These are phyloP conservation scores for Papilio gigon DNA, from an alignment of 2,888 invertebrate genomes.

Conservation along the genomic window DNA sequence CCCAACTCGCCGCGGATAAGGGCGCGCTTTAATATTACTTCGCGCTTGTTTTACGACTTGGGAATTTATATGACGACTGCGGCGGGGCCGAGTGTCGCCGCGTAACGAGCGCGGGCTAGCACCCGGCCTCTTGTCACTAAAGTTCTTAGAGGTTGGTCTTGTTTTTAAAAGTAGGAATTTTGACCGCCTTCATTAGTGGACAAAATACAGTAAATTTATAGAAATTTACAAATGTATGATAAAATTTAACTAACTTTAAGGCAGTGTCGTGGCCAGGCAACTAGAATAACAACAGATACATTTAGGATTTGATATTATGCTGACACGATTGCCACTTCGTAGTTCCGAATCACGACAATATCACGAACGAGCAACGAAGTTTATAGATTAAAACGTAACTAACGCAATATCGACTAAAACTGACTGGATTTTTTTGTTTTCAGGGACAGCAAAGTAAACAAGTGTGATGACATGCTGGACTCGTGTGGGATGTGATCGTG, in stretches of 20 bases:
- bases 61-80: conserved; percentile 32
- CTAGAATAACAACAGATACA: not conserved
- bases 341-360: too few species aligned
- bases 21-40: conserved; percentile 39
- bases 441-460: conserved; percentile 33
- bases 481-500: conserved; percentile 48
- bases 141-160: conserved; percentile 1
- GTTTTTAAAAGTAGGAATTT: not conserved
- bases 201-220: not conserved
- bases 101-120: not conserved
- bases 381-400: not conserved
- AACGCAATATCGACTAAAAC: not conserved
- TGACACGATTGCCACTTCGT: not conserved
- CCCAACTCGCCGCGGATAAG: conserved; percentile 23
- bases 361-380: too few species aligned
- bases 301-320: not conserved
- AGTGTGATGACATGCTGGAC: conserved; percentile 39
- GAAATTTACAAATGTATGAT: not conserved
- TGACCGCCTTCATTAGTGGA: not conserved
- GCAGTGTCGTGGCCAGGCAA: not conserved
- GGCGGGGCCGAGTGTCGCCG: conserved; percentile 1
- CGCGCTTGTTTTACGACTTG: conserved; percentile 39
- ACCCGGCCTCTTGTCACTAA: not conserved
- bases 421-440: conserved; percentile 24
- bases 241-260: too few species aligned